Evolutionary conservation across 2,797 vertebrate genomes (phyloP).

Genomic region (Cetoscarus ocellatus): DNA sequence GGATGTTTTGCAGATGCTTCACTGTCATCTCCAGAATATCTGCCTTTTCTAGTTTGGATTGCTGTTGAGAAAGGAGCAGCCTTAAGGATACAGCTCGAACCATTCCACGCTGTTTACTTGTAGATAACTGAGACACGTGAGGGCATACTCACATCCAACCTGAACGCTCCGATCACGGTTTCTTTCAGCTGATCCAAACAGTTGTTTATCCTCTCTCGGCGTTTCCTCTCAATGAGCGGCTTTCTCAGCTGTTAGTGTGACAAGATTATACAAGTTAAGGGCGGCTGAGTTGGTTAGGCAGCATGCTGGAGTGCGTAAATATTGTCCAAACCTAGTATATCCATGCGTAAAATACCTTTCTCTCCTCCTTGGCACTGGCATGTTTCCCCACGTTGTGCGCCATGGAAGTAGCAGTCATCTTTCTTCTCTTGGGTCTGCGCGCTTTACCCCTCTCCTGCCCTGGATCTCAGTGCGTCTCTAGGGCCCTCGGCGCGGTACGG

Average conservation of each 20-base stretch:
- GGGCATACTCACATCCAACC: constrained; percentile 88
- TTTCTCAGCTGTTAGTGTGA: constrained; percentile 86
- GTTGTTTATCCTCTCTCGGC: constrained; percentile 92
- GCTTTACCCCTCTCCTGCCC: constrained; percentile 42
- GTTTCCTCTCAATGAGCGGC: constrained; percentile 91
- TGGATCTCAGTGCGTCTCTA: constrained; percentile 75
- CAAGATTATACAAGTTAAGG: constrained; percentile 17
- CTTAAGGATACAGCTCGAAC: not conserved
- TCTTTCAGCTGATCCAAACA: constrained; percentile 93
- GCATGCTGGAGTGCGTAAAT: not conserved
- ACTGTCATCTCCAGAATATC: constrained; percentile 95
- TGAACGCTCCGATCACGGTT: constrained; percentile 89
- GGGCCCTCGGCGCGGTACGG: constrained; percentile 79
- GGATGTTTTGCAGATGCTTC: constrained; percentile 92
- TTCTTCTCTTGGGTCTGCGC: constrained; percentile 32
- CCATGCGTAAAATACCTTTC: constrained; percentile 85
- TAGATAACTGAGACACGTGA: not conserved
- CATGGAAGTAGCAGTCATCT: constrained; percentile 87
- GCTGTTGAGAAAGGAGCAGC: constrained; percentile 78
- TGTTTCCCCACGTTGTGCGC: constrained; percentile 77
- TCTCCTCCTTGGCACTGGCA: constrained; percentile 86
- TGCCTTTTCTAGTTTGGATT: constrained; percentile 93
- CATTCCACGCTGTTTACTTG: not conserved
- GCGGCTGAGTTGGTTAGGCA: not conserved
- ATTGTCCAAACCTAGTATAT: not conserved